Evolutionary conservation across 2,113 vertebrate species (phyloP), one percentile per base, ranked within the genome.

Genomic region (Ramphastos sulfuratus): DNA sequence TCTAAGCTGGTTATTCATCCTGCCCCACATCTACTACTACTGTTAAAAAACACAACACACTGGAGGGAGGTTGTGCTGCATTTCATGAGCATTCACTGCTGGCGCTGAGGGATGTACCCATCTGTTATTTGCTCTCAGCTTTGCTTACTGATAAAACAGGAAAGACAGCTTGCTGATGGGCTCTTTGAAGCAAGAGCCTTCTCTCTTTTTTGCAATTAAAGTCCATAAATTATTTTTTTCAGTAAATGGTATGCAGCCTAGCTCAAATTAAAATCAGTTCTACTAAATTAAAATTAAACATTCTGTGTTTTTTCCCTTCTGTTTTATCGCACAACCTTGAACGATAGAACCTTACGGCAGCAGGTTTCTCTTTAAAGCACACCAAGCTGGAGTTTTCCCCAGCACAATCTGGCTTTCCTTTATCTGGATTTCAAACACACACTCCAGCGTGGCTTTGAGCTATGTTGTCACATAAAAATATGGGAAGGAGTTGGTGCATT

Each of bases 81-180:
- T 97, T 97, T 97, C 97, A 97, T 73, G 93, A 95, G 46, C 77
- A 92, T 76, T 95, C 93, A 27, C 74, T 70, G 95, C 96, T 48
- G 60, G 93, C 20, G 7, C 95, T 85, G 85, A 96, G 97, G 98
- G 97, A 97, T 87, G 71, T 78, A 67, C 88, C 97, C 97, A 98
- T 98, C 97, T 98, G 97, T 98, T 98, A 98, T 94, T 97, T 97
- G 90, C 96, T 96, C 94, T 97, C 95, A 87, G 96, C 94, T 94
- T 97, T 78, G 77, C 96, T 97, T 96, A 96, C 97, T 97, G 97
- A 97, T 97, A 97, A 97, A 97, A 97, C 88, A 89, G 95, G 93
- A 97, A 95, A 96, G 96, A 97, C 98, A 98, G 97, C 96, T 98
- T 98, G 97, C 93, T 97, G 97, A 98, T 97, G 97, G 94, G 95